Percentiles rank a stretch among this genome's conserved stretches.
Evolutionary conservation across 2,797 vertebrate species (phyloP).

Genomic region (Gymnopithys bicolor): DNA sequence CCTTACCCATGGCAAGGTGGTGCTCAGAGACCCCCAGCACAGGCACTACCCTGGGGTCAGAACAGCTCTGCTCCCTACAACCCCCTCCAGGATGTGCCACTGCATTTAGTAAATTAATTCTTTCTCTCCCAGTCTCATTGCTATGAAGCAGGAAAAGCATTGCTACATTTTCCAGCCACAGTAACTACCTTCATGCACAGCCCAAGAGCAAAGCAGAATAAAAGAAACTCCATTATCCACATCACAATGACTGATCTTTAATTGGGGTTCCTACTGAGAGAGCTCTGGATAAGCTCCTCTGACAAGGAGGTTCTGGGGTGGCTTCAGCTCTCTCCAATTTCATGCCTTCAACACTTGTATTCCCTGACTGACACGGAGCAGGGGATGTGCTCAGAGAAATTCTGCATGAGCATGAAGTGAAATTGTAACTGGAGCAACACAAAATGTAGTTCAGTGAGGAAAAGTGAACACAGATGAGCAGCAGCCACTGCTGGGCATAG

Average conservation of each 20-base stretch:
- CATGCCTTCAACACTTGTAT: background rate
- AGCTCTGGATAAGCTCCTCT: background rate
- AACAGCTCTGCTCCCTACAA: background rate
- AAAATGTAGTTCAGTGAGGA: background rate
- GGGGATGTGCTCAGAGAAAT: background rate
- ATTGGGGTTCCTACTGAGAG: background rate
- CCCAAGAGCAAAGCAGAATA: background rate
- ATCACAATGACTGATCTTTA: background rate
- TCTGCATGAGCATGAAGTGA: background rate
- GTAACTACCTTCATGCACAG: background rate
- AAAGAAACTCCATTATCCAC: background rate
- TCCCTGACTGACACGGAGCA: fast-evolving
- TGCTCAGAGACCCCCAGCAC: background rate
- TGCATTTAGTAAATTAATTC: background rate
- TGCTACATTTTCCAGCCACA: background rate
- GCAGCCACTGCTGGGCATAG: background rate
- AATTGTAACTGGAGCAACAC: background rate
- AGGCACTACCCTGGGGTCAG: background rate
- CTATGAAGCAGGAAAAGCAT: background rate
- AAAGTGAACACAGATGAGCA: background rate
- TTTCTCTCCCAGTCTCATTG: background rate
- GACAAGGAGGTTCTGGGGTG: background rate
- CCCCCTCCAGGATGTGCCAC: background rate
- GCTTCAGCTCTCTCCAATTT: background rate
- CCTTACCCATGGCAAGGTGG: fast-evolving